Evolutionary conservation across 2,888 invertebrate species (phyloP), one percentile per base, ranked within the genome.

Genomic region (Caenorhabditis sp.): DNA sequence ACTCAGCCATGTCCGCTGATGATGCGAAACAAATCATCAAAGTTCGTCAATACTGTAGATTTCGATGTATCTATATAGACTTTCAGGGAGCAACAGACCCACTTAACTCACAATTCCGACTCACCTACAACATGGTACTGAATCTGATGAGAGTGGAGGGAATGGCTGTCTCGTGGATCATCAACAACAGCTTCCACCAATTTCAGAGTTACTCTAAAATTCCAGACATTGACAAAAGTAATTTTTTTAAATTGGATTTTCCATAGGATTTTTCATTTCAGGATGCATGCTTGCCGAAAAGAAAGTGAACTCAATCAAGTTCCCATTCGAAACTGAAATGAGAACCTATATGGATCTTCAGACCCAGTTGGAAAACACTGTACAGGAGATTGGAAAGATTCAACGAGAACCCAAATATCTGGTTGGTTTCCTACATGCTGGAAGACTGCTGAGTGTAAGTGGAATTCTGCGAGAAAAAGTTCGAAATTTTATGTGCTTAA

Each of bases 51-150:
- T 24, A 64, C 16, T 5, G 6, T 16, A 16, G 6, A 6, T 8
- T n/a, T 28, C 8, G 24, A 24, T 54, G 14, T 54, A 26, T 24
- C 1, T 26, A 12, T 26, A 14, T 24, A 10, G 16, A 10, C 12
- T 73, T 68, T 5, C 95, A 97, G 94, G 98, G 99, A 26, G 95
- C 95, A 90, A 95, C 99, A 0, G 99, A 99, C 93, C 96, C 97
- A 0, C 95, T 99, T 84, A 99, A 99, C 93, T 98, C 98, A 0
- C 98, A 99, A 0, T 99, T 99, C 93, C 98, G 99, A 93, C 94
- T 99, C 81, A 98, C 98, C 0, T 99, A 99, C 93, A 99, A 99
- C 93, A 99, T 99, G 99, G 98, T 99, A 4, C 93, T 97, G 76
- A 95, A 99, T 95, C 94, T 99, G 86, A 94, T 99, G 86, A 94